Evolutionary conservation across 1,140 invertebrate species (phyloP).

Genomic region (Anagrus nilaparvatae): DNA sequence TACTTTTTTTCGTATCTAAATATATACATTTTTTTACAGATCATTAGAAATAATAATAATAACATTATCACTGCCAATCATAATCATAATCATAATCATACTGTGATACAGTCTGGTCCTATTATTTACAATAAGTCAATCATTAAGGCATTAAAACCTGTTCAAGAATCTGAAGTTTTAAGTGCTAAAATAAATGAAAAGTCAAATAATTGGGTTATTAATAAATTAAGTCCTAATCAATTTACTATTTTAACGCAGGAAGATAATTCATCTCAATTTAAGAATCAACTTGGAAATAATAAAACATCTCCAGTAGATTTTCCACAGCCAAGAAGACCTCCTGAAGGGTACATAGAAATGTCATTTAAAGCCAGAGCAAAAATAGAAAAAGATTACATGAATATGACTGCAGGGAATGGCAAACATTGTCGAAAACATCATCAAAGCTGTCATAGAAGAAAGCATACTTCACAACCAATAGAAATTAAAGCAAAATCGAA

Average conservation of each 20-base stretch:
- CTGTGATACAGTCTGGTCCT: constrained; percentile 23
- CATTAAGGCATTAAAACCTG: constrained; percentile 38
- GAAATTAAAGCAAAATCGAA: constrained; percentile 43
- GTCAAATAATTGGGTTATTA: too few relatives aligned
- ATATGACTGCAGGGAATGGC: constrained; percentile 33
- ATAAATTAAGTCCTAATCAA: background rate
- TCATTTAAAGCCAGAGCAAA: constrained; percentile 34
- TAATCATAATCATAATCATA: constrained; percentile 36
- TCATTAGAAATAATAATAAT: constrained; percentile 38
- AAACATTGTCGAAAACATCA: constrained; percentile 19
- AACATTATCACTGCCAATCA: constrained; percentile 38
- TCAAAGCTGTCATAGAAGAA: constrained; percentile 33
- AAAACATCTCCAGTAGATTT: constrained; percentile 39
- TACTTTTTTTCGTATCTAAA: too few relatives aligned
- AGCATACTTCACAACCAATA: constrained; percentile 48
- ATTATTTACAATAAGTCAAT: constrained; percentile 32
- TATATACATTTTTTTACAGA: constrained; percentile 27
- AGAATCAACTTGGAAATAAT: constrained; percentile 23
- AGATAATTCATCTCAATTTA: background rate
- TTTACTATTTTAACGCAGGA: background rate
- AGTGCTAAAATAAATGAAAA: too few relatives aligned
- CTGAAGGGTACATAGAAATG: constrained; percentile 55
- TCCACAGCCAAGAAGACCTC: constrained; percentile 36
- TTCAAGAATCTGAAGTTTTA: too few relatives aligned
- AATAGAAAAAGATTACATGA: constrained; percentile 39